Percentiles rank a stretch among this genome's conserved stretches.
phyloP scores from a whole-genome alignment of 2,797 vertebrate genomes.

The Sternarchorhynchus goeldii region DNA sequence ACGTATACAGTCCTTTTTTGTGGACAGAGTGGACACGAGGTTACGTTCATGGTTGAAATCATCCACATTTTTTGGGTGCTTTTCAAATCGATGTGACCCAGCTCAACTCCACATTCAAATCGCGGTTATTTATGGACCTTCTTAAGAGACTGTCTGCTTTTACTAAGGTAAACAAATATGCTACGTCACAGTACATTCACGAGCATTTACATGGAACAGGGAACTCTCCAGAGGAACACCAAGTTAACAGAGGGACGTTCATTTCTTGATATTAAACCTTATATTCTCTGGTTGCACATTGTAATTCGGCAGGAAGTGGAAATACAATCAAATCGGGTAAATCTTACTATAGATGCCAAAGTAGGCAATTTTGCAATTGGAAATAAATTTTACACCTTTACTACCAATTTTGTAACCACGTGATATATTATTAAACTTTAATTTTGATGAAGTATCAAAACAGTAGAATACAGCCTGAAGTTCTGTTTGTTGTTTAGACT shows the following conservation, averaged over 20 bases:
- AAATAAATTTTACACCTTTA: no score
- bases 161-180: constrained; percentile 49
- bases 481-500: no score
- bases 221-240: constrained; percentile 29
- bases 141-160: constrained; percentile 26
- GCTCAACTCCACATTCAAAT: neutral
- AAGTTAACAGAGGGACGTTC: constrained; percentile 27
- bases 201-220: constrained; percentile 42
- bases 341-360: no score
- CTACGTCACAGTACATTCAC: constrained; percentile 53
- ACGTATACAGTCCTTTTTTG: constrained; percentile 7
- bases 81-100: constrained; percentile 6
- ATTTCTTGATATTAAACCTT: constrained; percentile 28
- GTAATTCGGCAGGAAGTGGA: constrained; percentile 16
- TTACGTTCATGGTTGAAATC: constrained; percentile 8
- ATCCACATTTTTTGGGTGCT: constrained; percentile 8
- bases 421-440: neutral
- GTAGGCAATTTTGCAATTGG: no score
- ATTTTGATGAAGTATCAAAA: neutral
- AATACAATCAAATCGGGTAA: neutral
- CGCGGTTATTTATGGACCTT: constrained; percentile 14
- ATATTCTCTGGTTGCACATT: constrained; percentile 29
- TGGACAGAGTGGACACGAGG: neutral
- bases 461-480: no score
- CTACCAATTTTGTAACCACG: no score